Evolutionary conservation across 2,797 vertebrate genomes (phyloP), one percentile per base, ranked within the genome.

Genomic region (Hemibagrus guttatus): DNA sequence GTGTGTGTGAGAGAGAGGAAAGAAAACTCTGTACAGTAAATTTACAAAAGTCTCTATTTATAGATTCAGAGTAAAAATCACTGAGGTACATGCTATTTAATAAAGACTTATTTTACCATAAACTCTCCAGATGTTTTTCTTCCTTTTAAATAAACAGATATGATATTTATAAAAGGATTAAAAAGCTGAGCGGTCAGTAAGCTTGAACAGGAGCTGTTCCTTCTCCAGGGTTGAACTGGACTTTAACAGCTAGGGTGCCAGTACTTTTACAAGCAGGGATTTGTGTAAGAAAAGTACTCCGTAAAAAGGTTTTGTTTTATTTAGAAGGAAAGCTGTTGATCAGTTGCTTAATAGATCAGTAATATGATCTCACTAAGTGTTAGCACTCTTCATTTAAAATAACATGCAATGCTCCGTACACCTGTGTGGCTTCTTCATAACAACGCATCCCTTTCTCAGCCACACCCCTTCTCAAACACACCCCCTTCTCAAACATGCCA

Each of bases 71-170:
- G 58, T 83, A 52, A 85, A 71, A 68, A 78, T 88, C 46, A 46
- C 52, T 59, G 31, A 85, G 75, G 64, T 91, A 90, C 86, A 91
- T 2, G 5, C 56, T 83, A 90, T 91, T 92, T 86, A 95, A 95
- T 95, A 94, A 95, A 95, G 86, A 72, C 85, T 91, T 93, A 93
- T 95, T 95, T 95, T 94, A 94, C 92, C 91, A 75, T 92, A 94
- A 61, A 56, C 49, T 9, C 13, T 11, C 12, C 0, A 66, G 9
- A 21, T 39, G 56, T 1, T 2, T 14, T 56, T 69, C 6, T 52
- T 35, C 1, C 21, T 0, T n/a, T n/a, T 26, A 39, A 72, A 26
- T 42, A 23, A 72, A 42, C 1, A 39, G 0, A 63, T n/a, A 28
- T 31, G 61, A n/a, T 11, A 11, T 71, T 56, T 78, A 61, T 59